Evolutionary conservation across 2,797 vertebrate genomes (phyloP).

Genomic region (Cephalopachus bancanus): DNA sequence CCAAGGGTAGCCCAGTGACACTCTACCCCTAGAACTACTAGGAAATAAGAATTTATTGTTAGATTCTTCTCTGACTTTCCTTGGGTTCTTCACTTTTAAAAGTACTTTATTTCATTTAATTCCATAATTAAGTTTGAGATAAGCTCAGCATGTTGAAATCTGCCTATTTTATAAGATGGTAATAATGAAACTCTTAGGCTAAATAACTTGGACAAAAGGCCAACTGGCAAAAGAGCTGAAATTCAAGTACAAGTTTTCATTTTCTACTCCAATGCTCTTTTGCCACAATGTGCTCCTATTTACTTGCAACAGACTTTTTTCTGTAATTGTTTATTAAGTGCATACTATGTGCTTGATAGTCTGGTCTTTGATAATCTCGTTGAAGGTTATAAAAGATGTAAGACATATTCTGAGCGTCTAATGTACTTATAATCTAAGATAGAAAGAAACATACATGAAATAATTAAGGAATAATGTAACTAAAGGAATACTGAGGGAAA

Average conservation of each 20-base stretch:
- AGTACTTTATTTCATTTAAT: neutral
- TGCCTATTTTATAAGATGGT: neutral
- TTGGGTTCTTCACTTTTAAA: neutral
- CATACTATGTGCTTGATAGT: neutral
- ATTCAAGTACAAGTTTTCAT: neutral
- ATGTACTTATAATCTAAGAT: neutral
- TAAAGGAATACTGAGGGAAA: neutral
- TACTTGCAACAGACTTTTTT: neutral
- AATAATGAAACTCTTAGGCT: neutral
- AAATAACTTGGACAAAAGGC: neutral
- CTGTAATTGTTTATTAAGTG: neutral
- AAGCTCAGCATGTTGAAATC: neutral
- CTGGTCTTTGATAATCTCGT: no score
- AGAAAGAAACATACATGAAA: neutral
- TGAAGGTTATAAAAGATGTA: neutral
- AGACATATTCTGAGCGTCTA: neutral
- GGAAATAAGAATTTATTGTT: neutral
- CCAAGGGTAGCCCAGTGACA: neutral
- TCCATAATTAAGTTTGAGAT: neutral
- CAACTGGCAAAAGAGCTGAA: neutral
- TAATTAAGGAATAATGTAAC: neutral
- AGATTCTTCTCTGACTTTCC: neutral
- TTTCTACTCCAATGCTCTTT: neutral
- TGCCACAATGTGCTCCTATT: neutral
- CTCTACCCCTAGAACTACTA: neutral